Conservation (phyloP, 2,113 vertebrate genomes). For the Laticauda laticaudata region DNA sequence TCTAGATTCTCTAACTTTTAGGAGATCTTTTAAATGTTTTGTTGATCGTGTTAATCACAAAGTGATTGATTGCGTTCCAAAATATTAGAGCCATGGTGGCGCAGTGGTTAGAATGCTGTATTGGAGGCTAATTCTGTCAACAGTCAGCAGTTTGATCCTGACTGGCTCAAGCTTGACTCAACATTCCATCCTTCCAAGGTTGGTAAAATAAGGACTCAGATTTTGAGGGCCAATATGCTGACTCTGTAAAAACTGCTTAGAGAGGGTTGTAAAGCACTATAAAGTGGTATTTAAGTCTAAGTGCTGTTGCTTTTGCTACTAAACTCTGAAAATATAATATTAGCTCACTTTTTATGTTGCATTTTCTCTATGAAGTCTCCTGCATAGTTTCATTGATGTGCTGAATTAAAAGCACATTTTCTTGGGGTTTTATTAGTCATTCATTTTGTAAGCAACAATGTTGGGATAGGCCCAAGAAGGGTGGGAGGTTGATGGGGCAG, state of each 20-base stretch:
- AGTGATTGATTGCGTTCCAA: not conserved
- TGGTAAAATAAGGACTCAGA: no score
- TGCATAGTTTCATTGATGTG: not conserved
- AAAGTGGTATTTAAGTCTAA: not conserved
- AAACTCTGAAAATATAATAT: not conserved
- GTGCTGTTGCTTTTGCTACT: not conserved
- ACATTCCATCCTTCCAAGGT: no score
- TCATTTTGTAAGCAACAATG: not conserved
- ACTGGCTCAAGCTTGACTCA: no score
- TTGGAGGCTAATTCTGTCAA: no score
- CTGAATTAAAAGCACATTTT: slow-evolving; percentile 16
- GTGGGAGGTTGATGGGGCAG: not conserved
- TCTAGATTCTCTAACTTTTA: not conserved
- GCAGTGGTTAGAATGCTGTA: no score
- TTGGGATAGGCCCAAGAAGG: not conserved
- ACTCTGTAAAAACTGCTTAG: not conserved
- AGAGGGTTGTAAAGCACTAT: not conserved
- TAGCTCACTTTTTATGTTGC: not conserved
- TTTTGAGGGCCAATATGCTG: no score
- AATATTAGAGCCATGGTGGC: not conserved
- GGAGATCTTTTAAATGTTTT: not conserved
- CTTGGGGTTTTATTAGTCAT: not conserved
- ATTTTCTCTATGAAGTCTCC: not conserved
- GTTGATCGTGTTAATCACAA: not conserved
- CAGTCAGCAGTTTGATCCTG: no score